These are phyloP conservation scores for Orbicella faveolata DNA, from an alignment of 64 coral and sea anemone species.

Conservation along the genomic window DNA sequence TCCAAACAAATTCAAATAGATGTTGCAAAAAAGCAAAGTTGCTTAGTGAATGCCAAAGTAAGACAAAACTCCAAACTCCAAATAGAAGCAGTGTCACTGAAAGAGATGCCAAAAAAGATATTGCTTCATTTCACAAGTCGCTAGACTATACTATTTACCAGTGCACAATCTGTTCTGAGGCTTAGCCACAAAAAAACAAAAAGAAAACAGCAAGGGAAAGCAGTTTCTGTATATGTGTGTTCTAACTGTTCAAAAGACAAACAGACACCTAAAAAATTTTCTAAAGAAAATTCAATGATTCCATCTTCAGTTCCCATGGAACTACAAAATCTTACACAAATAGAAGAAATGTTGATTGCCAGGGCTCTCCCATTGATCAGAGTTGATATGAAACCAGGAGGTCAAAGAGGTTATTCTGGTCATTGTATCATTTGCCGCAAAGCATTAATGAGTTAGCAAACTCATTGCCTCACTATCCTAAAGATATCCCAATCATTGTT, in stretches of 20 bases:
- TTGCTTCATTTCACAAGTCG: constrained; percentile 35
- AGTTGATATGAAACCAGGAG: constrained; percentile 59
- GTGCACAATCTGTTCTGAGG: constrained; percentile 56
- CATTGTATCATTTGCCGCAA: constrained; percentile 67
- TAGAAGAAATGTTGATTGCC: constrained; percentile 71
- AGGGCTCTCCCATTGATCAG: constrained; percentile 41
- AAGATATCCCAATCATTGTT: constrained; percentile 61
- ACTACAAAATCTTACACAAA: constrained; percentile 47
- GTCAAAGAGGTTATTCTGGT: constrained; percentile 62
- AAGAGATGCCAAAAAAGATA: too few relatives aligned
- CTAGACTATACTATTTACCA: constrained; percentile 35
- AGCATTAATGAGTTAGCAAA: constrained; percentile 30
- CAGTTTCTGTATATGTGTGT: not conserved
- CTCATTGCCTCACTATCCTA: constrained; percentile 54
- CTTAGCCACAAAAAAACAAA: constrained; percentile 14
- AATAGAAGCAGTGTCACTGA: too few relatives aligned
- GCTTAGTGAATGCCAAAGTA: too few relatives aligned
- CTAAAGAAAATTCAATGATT: constrained; percentile 48
- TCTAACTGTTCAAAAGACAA: constrained; percentile 19
- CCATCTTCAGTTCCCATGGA: constrained; percentile 39
- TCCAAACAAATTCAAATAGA: too few relatives aligned
- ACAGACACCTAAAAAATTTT: constrained; percentile 38
- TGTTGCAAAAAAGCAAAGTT: too few relatives aligned
- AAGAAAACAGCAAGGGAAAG: not conserved
- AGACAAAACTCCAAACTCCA: too few relatives aligned